Evolutionary conservation across 2,797 vertebrate species (phyloP).

Genomic region (Microtus obscurus): DNA sequence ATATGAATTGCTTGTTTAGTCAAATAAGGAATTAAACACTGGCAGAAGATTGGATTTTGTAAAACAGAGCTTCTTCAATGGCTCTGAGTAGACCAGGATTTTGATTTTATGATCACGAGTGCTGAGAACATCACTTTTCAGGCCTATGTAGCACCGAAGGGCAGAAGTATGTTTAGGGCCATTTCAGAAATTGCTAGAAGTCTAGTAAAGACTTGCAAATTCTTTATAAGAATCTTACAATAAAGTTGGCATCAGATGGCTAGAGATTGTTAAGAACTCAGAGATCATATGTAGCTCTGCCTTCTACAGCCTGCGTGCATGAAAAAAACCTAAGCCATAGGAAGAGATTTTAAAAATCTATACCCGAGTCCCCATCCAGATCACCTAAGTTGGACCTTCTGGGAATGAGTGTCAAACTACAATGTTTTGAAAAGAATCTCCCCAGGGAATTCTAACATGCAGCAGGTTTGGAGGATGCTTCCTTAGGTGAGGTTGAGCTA

Average conservation of each 20-base stretch:
- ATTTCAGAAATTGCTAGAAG: not conserved
- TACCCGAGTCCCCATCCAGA: not conserved
- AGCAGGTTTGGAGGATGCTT: not conserved
- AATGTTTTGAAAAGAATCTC: not conserved
- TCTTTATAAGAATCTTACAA: conserved; percentile 4
- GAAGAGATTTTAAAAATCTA: not conserved
- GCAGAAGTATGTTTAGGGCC: not conserved
- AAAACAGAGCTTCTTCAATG: not conserved
- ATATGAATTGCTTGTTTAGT: not conserved
- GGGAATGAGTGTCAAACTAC: not conserved
- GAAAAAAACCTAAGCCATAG: not conserved
- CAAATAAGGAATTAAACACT: not conserved
- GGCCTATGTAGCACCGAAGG: not conserved
- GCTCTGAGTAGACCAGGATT: not conserved
- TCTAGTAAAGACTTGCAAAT: not conserved
- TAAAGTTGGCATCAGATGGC: not conserved
- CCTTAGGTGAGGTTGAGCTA: not conserved
- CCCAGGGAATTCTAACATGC: not conserved
- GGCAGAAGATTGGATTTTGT: not conserved
- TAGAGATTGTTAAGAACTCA: not conserved
- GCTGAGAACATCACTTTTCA: not conserved
- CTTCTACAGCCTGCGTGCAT: not conserved
- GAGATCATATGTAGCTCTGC: not conserved
- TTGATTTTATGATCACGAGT: not conserved
- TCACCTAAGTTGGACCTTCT: not conserved